A percentile compares a stretch with the other conserved stretches of the same genome.
phyloP scores from a whole-genome alignment of 1,140 invertebrate genomes.

The Zelostemma sp. region DNA sequence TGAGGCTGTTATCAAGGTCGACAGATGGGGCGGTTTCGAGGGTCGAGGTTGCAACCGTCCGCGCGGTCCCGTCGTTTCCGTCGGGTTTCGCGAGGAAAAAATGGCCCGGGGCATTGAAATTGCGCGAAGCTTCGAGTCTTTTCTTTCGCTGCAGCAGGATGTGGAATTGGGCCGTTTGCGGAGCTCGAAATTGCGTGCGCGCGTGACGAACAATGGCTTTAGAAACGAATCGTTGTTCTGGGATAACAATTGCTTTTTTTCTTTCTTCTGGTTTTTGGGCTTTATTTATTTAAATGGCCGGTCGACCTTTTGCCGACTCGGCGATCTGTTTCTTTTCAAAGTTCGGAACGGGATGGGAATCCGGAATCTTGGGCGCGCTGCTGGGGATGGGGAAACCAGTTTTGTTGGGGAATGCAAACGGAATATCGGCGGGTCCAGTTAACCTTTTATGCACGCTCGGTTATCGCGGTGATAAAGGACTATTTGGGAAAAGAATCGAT shows the following conservation, averaged over 20 bases:
- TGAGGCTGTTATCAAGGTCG: not conserved
- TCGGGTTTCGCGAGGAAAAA: not conserved
- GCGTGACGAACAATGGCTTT: constrained; percentile 47
- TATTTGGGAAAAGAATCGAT: too few relatives aligned
- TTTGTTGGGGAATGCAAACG: constrained; percentile 60
- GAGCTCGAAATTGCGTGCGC: constrained; percentile 17
- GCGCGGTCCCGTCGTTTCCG: not conserved
- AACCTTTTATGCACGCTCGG: constrained; percentile 53
- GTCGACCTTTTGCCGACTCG: constrained; percentile 20
- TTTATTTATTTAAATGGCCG: constrained; percentile 33
- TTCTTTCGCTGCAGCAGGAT: constrained; percentile 1
- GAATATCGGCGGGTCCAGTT: constrained; percentile 61
- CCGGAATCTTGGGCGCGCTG: constrained; percentile 2
- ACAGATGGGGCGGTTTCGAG: not conserved
- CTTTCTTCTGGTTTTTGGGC: constrained; percentile 12
- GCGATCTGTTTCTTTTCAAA: constrained; percentile 34
- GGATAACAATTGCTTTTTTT: not conserved
- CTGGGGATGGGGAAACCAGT: constrained; percentile 58
- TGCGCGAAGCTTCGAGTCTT: not conserved
- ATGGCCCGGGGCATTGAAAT: too few relatives aligned
- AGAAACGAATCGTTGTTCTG: too few relatives aligned
- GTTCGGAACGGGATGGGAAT: constrained; percentile 18
- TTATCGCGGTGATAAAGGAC: constrained; percentile 11
- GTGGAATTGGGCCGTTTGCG: not conserved
- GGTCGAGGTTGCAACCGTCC: not conserved